A percentile compares a stretch with the other conserved stretches of the same genome.
These are phyloP conservation scores for Desmophyllum pertusum DNA, from an alignment of 92 coral and sea anemone species.

Conservation along the genomic window DNA sequence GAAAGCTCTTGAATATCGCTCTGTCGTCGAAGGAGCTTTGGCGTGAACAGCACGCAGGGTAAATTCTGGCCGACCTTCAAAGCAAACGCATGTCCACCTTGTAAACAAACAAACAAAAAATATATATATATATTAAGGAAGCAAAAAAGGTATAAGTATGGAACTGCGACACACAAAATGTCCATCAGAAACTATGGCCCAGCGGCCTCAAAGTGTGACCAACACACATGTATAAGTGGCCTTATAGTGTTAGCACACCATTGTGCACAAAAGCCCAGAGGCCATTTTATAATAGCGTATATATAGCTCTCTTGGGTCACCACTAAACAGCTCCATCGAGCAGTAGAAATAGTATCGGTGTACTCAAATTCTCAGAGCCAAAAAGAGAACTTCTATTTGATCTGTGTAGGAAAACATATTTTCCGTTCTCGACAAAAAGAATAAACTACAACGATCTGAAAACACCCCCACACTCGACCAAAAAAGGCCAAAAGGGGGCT, in stretches of 20 bases:
- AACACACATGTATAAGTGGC: not conserved
- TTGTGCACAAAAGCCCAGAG: not conserved
- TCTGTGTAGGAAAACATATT: not conserved
- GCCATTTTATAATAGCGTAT: no score
- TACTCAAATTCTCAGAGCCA: conserved; percentile 1
- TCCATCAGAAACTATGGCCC: conserved; percentile 7
- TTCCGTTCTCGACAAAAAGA: not conserved
- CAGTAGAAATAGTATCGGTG: not conserved
- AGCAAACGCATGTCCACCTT: conserved; percentile 15
- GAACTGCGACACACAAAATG: conserved; percentile 1
- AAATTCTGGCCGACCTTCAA: not conserved
- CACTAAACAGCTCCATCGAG: not conserved
- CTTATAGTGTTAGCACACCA: no score
- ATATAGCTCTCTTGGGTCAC: not conserved
- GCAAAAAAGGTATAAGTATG: not conserved
- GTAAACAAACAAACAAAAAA: not conserved
- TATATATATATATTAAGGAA: not conserved
- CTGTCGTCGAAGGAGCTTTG: conserved; percentile 45
- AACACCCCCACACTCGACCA: not conserved
- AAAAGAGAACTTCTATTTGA: not conserved
- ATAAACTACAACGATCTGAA: not conserved
- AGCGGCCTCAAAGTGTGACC: not conserved
- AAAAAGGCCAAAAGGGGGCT: conserved; percentile 31
- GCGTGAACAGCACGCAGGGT: conserved; percentile 47
- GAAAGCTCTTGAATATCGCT: conserved; percentile 60